These are phyloP conservation scores for Microtus pennsylvanicus DNA, from an alignment of 2,113 vertebrate genomes.

Conservation along the genomic window DNA sequence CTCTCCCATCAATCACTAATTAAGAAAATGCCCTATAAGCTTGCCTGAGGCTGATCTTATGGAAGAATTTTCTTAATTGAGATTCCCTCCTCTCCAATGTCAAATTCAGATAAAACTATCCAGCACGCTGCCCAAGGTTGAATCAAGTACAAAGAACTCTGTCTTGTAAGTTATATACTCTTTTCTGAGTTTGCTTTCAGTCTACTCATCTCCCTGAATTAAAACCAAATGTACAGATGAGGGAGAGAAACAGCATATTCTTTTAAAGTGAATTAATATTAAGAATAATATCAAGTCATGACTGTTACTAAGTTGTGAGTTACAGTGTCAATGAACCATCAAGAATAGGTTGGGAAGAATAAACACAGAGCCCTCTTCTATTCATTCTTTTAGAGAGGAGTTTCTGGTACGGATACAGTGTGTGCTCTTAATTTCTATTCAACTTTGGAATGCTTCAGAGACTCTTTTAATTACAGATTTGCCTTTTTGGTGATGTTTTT, in stretches of 20 bases:
- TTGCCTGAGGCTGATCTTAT: background rate
- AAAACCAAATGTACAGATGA: background rate
- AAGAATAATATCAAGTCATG: background rate
- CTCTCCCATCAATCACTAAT: background rate
- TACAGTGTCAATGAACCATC: background rate
- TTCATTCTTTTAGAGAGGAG: background rate
- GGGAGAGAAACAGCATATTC: background rate
- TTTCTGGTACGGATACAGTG: background rate
- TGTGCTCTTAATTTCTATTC: background rate
- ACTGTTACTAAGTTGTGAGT: background rate
- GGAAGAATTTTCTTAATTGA: background rate
- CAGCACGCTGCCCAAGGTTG: background rate
- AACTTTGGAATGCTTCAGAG: background rate
- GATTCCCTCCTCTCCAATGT: background rate
- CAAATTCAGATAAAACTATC: background rate
- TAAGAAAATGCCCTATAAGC: background rate
- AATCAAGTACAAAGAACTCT: background rate
- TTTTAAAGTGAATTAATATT: background rate
- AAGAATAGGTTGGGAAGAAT: background rate
- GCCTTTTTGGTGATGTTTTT: slow-evolving; percentile 43
- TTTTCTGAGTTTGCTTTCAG: background rate
- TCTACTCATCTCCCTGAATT: background rate
- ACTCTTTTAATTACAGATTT: slow-evolving; percentile 61
- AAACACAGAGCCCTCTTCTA: background rate
- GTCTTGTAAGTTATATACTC: rapidly evolving